Conservation (phyloP, 2,888 invertebrate genomes). For the Phlogophora meticulosa region DNA sequence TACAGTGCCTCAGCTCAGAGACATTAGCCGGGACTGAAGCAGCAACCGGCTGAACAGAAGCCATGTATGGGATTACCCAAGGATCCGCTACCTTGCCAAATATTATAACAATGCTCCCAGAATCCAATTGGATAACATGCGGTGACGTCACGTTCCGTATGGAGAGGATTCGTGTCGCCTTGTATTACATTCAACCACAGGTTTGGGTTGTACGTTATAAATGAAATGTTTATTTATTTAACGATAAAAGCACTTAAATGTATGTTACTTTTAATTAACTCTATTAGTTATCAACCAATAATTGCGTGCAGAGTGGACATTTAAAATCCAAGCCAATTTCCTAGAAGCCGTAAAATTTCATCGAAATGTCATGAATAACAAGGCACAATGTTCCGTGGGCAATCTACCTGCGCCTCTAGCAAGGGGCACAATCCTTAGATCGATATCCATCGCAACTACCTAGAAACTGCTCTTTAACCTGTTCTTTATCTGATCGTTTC, state of each 20-base stretch:
- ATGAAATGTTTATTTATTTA: constrained; percentile 11
- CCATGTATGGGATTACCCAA: constrained; percentile 65
- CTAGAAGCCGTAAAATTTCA: constrained; percentile 41
- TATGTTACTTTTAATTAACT: constrained; percentile 21
- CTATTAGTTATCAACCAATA: constrained; percentile 15
- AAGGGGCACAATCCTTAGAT: constrained; percentile 58
- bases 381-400: constrained; percentile 32
- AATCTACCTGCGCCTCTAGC: constrained; percentile 53
- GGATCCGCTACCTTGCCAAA: constrained; percentile 57
- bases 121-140: constrained; percentile 50
- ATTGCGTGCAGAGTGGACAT: constrained; percentile 29
- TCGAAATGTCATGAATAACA: constrained; percentile 52
- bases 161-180: constrained; percentile 19
- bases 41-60: constrained; percentile 62
- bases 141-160: constrained; percentile 23
- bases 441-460: constrained; percentile 66
- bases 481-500: constrained; percentile 69
- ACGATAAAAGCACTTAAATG: constrained; percentile 19
- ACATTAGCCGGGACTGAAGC: constrained; percentile 68
- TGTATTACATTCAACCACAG: constrained; percentile 4
- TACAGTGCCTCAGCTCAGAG: constrained; percentile 70
- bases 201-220: neutral
- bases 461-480: constrained; percentile 64
- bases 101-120: constrained; percentile 62
- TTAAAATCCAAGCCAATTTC: constrained; percentile 37